phyloP scores from a whole-genome alignment of 2,888 invertebrate genomes.

The Aquatica leii region DNA sequence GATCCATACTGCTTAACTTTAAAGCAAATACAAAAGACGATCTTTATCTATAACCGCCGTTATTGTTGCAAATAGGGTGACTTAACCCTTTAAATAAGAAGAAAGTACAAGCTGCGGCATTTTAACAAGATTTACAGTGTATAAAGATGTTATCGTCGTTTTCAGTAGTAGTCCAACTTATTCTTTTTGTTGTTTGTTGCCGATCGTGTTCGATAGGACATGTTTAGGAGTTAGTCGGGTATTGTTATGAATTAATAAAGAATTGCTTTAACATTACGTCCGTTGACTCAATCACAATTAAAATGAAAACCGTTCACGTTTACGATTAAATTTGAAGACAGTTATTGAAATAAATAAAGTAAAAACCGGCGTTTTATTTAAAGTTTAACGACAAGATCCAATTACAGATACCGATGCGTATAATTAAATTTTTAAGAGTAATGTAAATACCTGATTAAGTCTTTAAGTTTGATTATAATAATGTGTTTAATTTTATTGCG shows the following conservation, averaged over 20 bases:
- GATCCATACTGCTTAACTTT: no score
- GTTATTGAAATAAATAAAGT: no score
- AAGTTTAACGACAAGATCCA: no score
- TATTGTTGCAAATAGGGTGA: constrained; percentile 16
- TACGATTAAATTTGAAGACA: no score
- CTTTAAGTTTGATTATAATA: no score
- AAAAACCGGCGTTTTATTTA: no score
- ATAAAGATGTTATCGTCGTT: constrained; percentile 29
- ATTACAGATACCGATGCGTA: no score
- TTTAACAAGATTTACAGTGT: constrained; percentile 33
- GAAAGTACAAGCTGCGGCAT: constrained; percentile 32
- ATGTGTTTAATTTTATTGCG: no score
- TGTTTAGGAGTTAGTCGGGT: constrained; percentile 1
- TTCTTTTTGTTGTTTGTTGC: constrained; percentile 27
- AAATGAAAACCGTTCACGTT: no score
- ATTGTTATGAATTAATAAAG: constrained; percentile 5
- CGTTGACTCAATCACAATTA: background rate
- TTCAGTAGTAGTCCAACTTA: constrained; percentile 18
- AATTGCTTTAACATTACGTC: constrained; percentile 5
- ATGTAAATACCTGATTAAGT: no score
- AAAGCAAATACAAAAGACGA: constrained; percentile 21
- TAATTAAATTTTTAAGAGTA: no score
- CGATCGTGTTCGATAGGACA: constrained; percentile 31
- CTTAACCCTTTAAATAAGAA: constrained; percentile 23
- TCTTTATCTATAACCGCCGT: constrained; percentile 27